These are phyloP conservation scores for Malacosoma neustria DNA, from an alignment of 2,888 invertebrate species.

Conservation along the genomic window DNA sequence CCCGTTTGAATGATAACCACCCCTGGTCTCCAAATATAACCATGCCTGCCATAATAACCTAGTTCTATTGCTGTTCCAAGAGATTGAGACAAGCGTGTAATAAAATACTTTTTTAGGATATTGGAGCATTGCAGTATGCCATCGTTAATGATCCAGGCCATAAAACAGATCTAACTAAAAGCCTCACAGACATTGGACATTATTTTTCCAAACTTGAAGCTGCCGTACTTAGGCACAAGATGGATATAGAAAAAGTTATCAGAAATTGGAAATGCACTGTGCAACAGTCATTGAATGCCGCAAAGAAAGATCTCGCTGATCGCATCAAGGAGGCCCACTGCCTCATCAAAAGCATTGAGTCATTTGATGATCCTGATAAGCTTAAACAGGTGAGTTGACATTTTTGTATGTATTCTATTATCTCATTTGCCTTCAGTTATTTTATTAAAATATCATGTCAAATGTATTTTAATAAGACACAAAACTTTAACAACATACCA, in stretches of 20 bases:
- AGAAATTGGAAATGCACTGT: slow-evolving; percentile 36
- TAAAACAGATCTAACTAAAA: slow-evolving; percentile 28
- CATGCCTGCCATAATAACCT: too few relatives aligned
- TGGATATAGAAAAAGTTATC: slow-evolving; percentile 40
- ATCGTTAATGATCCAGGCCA: slow-evolving; percentile 39
- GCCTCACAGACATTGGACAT: slow-evolving; percentile 51
- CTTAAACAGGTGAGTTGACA: slow-evolving; percentile 38
- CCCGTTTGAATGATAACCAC: too few relatives aligned
- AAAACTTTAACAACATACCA: too few relatives aligned
- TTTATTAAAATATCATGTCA: too few relatives aligned
- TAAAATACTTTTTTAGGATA: slow-evolving; percentile 48
- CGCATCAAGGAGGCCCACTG: slow-evolving; percentile 37
- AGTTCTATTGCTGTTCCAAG: too few relatives aligned
- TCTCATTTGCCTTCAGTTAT: too few relatives aligned
- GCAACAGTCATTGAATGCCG: slow-evolving; percentile 37
- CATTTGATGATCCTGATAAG: slow-evolving; percentile 30
- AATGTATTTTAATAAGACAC: too few relatives aligned
- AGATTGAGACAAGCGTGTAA: too few relatives aligned
- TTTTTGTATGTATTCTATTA: too few relatives aligned
- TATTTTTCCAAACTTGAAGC: slow-evolving; percentile 70
- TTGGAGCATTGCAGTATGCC: slow-evolving; percentile 48
- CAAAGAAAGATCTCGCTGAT: slow-evolving; percentile 33
- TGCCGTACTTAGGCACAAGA: slow-evolving; percentile 67
- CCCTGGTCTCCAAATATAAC: too few relatives aligned
- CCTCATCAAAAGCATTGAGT: too few relatives aligned